Base-by-base conservation (phyloP, 2,113 vertebrate species). In the Morone chrysops region DNA sequence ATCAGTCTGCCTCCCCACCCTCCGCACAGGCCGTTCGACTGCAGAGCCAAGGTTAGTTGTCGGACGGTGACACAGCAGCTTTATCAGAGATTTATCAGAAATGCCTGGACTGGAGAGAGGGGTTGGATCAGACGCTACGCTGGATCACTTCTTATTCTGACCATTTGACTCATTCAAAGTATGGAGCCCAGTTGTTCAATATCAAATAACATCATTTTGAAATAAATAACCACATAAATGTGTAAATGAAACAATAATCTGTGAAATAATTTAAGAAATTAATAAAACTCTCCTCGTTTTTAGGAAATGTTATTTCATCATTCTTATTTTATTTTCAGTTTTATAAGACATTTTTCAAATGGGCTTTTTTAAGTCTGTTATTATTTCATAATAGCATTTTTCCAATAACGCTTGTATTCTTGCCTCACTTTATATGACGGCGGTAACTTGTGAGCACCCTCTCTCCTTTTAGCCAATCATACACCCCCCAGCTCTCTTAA, bases 51-150 rank as follows among this genome's bases (percentile, higher is more conserved):
- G 56, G 45, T 70, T 18, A 51, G 17, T 10, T 4, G 62, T n/a
- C n/a, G 10, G 45, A 43, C 4, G 1, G 62, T 82, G 78, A 83
- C 18, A 8, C 43, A 69, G 66, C 31, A 69, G 43, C 1, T 48
- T 18, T 7, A 66, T 53, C n/a, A 25, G 31, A 59, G 20, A 50
- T 53, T 79, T 36, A 48, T 61, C 17, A 61, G 71, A 43, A 18
- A 12, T 48, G 16, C 8, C 48, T 2, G 9, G 7, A n/a, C 40
- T 43, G 47, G 6, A 51, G 14, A 43, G 10, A 20, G n/a, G 1
- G 8, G 22, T 10, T 61, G 56, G 9, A 53, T 69, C 25, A 11
- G 38, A 31, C 53, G 7, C 8, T 8, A 14, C 20, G 41, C 12
- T 25, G 41, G 13, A 60, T 4, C 1, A 1, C 40, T 45, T 45